phyloP scores from a whole-genome alignment of 1,140 invertebrate species.

The Elymnias hypermnestra region DNA sequence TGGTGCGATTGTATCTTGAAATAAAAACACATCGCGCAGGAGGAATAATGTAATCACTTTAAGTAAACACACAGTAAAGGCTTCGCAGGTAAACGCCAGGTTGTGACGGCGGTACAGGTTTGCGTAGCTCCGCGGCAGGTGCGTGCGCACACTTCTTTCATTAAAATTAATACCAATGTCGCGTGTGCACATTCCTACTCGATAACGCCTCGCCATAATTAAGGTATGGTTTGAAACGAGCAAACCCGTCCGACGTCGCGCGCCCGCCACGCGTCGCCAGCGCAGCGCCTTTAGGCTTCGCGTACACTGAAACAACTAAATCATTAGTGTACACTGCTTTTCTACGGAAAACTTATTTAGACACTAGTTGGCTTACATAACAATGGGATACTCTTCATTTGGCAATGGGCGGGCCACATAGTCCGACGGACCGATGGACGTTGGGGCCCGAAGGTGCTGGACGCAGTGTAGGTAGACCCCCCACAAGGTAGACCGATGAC shows the following conservation, averaged over 20 bases:
- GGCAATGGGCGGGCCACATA: too few relatives aligned
- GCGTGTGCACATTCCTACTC: conserved; percentile 74
- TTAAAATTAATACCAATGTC: conserved; percentile 76
- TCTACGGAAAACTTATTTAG: too few relatives aligned
- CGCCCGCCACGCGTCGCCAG: conserved; percentile 60
- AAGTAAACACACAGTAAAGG: conserved; percentile 12
- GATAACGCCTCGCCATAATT: conserved; percentile 71
- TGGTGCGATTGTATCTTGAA: too few relatives aligned
- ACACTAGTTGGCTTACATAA: too few relatives aligned
- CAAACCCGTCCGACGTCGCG: conserved; percentile 47
- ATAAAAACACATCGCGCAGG: too few relatives aligned
- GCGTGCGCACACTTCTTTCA: conserved; percentile 72
- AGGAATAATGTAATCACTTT: too few relatives aligned
- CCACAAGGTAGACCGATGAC: too few relatives aligned
- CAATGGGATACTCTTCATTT: too few relatives aligned
- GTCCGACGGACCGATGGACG: too few relatives aligned
- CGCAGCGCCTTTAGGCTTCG: not conserved
- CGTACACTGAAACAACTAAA: conserved; percentile 9
- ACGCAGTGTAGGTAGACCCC: too few relatives aligned
- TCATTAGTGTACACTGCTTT: not conserved
- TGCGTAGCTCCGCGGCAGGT: conserved; percentile 60
- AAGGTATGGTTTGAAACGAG: conserved; percentile 63
- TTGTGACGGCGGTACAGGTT: conserved; percentile 22
- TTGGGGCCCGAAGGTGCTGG: too few relatives aligned
- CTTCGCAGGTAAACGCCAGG: conserved; percentile 11